Percentiles rank a stretch among this genome's conserved stretches.
Evolutionary conservation across 2,797 vertebrate genomes (phyloP).

Genomic region (Danio jaintianensis): DNA sequence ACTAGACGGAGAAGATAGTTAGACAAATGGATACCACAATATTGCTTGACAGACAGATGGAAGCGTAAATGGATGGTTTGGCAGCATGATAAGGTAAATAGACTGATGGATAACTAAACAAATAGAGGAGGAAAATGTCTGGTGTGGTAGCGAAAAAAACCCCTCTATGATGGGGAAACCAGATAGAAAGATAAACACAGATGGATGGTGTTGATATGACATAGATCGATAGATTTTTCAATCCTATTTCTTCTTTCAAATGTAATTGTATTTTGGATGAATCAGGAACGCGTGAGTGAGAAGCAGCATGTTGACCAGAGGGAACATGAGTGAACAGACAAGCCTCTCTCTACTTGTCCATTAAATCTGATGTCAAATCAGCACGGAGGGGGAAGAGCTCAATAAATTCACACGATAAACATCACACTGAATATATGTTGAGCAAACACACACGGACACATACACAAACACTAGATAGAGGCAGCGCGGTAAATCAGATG

Average conservation of each 20-base stretch:
- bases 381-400: conserved; percentile 8
- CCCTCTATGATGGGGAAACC: conserved; percentile 68
- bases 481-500: conserved; percentile 18
- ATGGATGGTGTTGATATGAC: conserved; percentile 80
- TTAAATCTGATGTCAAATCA: conserved; percentile 54
- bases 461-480: conserved; percentile 12
- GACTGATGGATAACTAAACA: conserved; percentile 85
- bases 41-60: conserved; percentile 86
- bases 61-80: conserved; percentile 84
- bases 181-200: conserved; percentile 83
- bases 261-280: conserved; percentile 74
- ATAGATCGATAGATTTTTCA: conserved; percentile 81
- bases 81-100: conserved; percentile 85
- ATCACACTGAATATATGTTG: conserved; percentile 53
- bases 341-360: conserved; percentile 53
- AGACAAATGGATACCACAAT: conserved; percentile 84
- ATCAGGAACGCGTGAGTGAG: conserved; percentile 65
- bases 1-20: conserved; percentile 79
- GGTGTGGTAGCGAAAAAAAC: conserved; percentile 68
- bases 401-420: conserved; percentile 61
- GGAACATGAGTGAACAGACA: conserved; percentile 44
- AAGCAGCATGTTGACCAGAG: conserved; percentile 36
- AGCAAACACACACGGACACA: conserved; percentile 25
- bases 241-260: conserved; percentile 78
- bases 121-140: conserved; percentile 77